Conservation (phyloP, 2,797 vertebrate species). For the Miichthys miiuy region DNA sequence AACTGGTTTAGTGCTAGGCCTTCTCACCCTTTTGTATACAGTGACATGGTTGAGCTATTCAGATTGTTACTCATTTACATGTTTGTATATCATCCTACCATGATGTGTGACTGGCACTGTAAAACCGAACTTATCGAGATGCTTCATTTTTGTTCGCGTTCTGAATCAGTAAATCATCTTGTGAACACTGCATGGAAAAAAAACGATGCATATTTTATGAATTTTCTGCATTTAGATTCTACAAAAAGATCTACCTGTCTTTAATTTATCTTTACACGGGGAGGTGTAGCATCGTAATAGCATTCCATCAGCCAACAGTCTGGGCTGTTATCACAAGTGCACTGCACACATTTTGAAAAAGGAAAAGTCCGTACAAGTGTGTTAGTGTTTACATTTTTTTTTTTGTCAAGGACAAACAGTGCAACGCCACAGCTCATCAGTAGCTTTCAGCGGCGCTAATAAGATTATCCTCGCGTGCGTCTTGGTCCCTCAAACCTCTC, state of each 20-base stretch:
- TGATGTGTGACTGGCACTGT: background rate
- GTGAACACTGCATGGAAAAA: background rate
- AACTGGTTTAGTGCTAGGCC: conserved; percentile 57
- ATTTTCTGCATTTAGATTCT: background rate
- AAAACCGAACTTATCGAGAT: background rate
- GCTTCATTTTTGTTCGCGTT: background rate
- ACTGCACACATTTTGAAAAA: conserved; percentile 11
- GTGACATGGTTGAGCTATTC: conserved; percentile 44
- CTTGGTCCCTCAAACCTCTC: conserved; percentile 81
- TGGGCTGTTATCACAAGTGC: background rate
- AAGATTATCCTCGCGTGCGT: conserved; percentile 82
- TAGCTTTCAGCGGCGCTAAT: conserved; percentile 82
- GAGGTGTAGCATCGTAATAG: background rate
- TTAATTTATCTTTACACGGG: background rate
- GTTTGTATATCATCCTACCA: conserved; percentile 11
- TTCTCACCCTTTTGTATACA: conserved; percentile 55
- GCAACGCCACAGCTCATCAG: conserved; percentile 65
- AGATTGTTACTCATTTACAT: conserved; percentile 43
- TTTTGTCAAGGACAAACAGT: conserved; percentile 82
- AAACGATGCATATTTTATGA: background rate
- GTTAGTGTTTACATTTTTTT: conserved; percentile 49
- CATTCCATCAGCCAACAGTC: background rate
- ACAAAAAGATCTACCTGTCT: conserved; percentile 3
- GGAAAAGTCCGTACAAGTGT: conserved; percentile 22
- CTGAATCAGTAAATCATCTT: background rate